Evolutionary conservation across 2,113 vertebrate genomes (phyloP), one percentile per base, ranked within the genome.

Genomic region (Elgaria multicarinata): DNA sequence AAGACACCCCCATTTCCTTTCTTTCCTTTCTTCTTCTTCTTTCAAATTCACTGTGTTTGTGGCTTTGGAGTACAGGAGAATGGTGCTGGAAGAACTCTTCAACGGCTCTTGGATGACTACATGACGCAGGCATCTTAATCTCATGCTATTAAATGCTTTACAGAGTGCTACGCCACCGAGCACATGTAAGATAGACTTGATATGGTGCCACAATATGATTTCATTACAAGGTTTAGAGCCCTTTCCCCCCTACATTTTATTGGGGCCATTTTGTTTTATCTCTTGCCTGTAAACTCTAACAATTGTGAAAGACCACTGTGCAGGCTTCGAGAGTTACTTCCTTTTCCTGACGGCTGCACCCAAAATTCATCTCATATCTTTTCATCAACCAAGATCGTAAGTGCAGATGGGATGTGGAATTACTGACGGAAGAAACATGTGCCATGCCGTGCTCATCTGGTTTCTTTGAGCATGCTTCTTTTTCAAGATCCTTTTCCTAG

Each of bases 231-330:
- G 14, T 77, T 76, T 67, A 67, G 58, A 67, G 81, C 33, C 42
- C 12, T 36, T 76, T 83, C 12, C 22, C 12, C 22, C 12, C 72
- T 26, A 36, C 44, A 18, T 67, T 89, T 89, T 89, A 83, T 67
- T 36, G 24, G 80, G 72, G 62, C 88, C 42, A 76, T 76, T 77
- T 89, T 46, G 24, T 83, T 84, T 84, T 89, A 77, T 77, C 72
- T 80, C n/a, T 24, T 66, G 71, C 72, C 42, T 58, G 39, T 85
- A 86, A 80, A 72, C 6, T 55, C 44, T 39, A 62, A 36, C 33
- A 66, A 20, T 74, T 89, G 87, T 89, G 69, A 83, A 83, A 89
- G 55, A 72, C 69, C 79, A 83, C 79, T 83, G 53, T 83, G 14
- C 69, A 66, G 33, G 46, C 72, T 42, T 76, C 20, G 62, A 58